Evolutionary conservation across 1,140 invertebrate genomes (phyloP).

Genomic region (Cephus cinctus): DNA sequence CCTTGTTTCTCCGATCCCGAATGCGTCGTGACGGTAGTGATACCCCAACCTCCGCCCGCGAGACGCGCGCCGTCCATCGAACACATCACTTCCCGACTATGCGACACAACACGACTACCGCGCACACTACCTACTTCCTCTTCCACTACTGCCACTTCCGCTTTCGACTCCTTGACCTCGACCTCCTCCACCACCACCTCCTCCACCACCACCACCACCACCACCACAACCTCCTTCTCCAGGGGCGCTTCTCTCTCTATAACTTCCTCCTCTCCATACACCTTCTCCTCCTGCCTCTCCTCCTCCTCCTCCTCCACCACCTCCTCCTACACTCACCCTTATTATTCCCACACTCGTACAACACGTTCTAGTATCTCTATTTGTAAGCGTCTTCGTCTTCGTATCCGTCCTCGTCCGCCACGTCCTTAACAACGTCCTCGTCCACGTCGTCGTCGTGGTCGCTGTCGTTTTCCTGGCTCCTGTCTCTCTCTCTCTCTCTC

Average conservation of each 20-base stretch:
- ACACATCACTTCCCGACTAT: conserved; percentile 48
- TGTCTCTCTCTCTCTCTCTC: neutral
- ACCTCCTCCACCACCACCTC: conserved; percentile 9
- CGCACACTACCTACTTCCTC: conserved; percentile 12
- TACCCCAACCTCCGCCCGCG: conserved; percentile 50
- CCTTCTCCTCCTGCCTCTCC: neutral
- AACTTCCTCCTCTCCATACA: neutral
- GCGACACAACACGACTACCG: conserved; percentile 18
- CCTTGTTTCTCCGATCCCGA: conserved; percentile 41
- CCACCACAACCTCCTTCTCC: conserved; percentile 1
- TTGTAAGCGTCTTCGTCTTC: too few relatives aligned
- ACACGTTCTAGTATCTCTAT: too few relatives aligned
- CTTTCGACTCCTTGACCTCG: conserved; percentile 1
- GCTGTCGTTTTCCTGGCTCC: neutral
- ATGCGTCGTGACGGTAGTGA: conserved; percentile 34
- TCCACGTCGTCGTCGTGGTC: neutral
- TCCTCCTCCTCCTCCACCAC: neutral
- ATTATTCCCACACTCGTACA: too few relatives aligned
- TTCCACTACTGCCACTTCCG: conserved; percentile 1
- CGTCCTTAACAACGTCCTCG: too few relatives aligned
- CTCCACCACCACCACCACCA: conserved; percentile 10
- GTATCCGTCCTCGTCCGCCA: too few relatives aligned
- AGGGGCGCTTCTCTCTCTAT: neutral
- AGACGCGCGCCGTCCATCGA: conserved; percentile 52
- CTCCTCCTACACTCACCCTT: too few relatives aligned